These are phyloP conservation scores for Plebejus anna DNA, from an alignment of 2,888 invertebrate genomes.

Conservation along the genomic window DNA sequence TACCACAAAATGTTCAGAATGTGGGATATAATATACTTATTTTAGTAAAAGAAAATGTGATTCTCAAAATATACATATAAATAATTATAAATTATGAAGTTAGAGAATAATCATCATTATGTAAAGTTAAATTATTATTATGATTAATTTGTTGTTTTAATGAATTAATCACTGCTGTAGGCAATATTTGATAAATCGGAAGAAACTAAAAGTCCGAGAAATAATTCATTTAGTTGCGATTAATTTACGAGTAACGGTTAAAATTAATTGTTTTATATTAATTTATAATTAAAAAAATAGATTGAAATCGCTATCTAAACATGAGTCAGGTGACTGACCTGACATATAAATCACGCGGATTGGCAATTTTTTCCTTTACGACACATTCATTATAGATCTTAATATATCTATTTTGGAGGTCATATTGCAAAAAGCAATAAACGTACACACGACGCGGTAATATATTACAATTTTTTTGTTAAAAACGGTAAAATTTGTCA, in stretches of 20 bases:
- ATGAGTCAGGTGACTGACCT: background rate
- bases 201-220: background rate
- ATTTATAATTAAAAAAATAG: background rate
- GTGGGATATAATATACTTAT: no score
- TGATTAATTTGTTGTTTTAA: background rate
- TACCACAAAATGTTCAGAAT: no score
- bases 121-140: background rate
- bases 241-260: background rate
- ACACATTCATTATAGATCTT: background rate
- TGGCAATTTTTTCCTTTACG: background rate
- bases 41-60: no score
- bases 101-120: background rate
- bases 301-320: background rate
- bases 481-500: slow-evolving; percentile 1
- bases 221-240: background rate
- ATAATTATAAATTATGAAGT: no score
- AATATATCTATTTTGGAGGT: slow-evolving; percentile 22
- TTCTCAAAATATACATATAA: no score
- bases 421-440: slow-evolving; percentile 13
- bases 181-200: background rate
- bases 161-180: background rate
- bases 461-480: background rate
- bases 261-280: slow-evolving; percentile 9
- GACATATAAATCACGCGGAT: background rate
- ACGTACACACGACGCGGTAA: background rate